Evolutionary conservation across 2,888 invertebrate species (phyloP).

Genomic region (Dendrolimus houi): DNA sequence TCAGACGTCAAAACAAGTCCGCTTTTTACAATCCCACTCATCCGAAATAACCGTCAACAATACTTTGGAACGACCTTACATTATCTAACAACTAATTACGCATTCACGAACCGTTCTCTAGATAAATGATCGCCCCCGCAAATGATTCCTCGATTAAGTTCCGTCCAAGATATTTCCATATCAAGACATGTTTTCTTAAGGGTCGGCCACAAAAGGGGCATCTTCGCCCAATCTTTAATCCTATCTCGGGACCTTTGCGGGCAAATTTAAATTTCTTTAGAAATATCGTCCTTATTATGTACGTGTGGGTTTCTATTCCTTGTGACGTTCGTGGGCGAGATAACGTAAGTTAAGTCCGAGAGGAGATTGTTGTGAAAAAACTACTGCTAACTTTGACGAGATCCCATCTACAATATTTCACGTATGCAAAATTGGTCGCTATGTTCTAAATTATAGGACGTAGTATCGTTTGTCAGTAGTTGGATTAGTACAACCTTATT

Average conservation of each 20-base stretch:
- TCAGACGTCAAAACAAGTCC: conserved; percentile 49
- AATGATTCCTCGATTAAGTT: conserved; percentile 70
- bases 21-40: conserved; percentile 52
- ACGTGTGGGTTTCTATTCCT: conserved; percentile 75
- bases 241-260: conserved; percentile 76
- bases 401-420: conserved; percentile 45
- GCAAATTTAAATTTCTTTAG: conserved; percentile 77
- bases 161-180: conserved; percentile 73
- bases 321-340: conserved; percentile 69
- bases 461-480: conserved; percentile 28
- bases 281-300: conserved; percentile 76
- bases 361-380: conserved; percentile 75
- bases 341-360: conserved; percentile 76
- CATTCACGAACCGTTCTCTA: conserved; percentile 59
- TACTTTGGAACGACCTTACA: conserved; percentile 33
- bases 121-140: conserved; percentile 64
- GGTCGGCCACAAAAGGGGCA: conserved; percentile 75
- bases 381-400: conserved; percentile 69
- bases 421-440: conserved; percentile 50
- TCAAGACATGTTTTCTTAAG: conserved; percentile 77
- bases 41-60: conserved; percentile 58
- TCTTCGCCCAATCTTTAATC: conserved; percentile 76
- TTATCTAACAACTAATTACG: conserved; percentile 52
- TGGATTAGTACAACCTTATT: conserved; percentile 73
- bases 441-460: conserved; percentile 31